Conservation (phyloP, 1,140 invertebrate genomes). For the Drosophila oshimai region DNA sequence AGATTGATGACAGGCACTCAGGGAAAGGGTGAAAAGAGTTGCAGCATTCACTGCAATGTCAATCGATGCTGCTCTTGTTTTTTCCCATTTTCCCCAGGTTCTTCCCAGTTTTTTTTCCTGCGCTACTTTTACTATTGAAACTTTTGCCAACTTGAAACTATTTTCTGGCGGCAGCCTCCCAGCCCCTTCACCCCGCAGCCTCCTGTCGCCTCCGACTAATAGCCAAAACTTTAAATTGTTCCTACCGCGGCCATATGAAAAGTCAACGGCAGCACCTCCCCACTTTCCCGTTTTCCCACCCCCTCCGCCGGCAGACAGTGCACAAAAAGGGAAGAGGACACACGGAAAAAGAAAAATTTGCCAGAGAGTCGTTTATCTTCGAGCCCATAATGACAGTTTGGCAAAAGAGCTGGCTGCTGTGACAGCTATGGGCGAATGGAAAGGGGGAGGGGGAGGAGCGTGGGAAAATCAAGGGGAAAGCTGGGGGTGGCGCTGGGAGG, state of each 20-base stretch:
- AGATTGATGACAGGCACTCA: constrained; percentile 51
- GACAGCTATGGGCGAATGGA: constrained; percentile 43
- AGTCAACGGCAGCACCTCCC: constrained; percentile 53
- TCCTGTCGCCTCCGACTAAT: constrained; percentile 65
- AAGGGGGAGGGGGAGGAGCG: neutral
- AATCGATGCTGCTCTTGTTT: constrained; percentile 61
- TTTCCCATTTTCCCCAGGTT: constrained; percentile 5
- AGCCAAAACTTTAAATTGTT: constrained; percentile 80
- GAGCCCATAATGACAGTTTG: constrained; percentile 77
- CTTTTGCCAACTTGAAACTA: constrained; percentile 75
- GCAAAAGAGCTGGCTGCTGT: constrained; percentile 66
- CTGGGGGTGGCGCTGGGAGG: neutral
- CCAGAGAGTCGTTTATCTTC: constrained; percentile 75
- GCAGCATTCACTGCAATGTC: constrained; percentile 53
- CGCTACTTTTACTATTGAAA: constrained; percentile 46
- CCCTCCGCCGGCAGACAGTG: constrained; percentile 7
- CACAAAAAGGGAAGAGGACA: neutral
- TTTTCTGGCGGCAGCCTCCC: constrained; percentile 36
- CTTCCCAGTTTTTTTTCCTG: neutral
- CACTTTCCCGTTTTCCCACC: neutral
- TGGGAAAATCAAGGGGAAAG: neutral
- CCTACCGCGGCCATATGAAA: constrained; percentile 71
- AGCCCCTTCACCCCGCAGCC: constrained; percentile 16
- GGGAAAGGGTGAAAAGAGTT: constrained; percentile 12
- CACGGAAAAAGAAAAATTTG: constrained; percentile 47